These are phyloP conservation scores for Parazoanthus darwini DNA, from an alignment of 92 coral and sea anemone species.

Conservation along the genomic window DNA sequence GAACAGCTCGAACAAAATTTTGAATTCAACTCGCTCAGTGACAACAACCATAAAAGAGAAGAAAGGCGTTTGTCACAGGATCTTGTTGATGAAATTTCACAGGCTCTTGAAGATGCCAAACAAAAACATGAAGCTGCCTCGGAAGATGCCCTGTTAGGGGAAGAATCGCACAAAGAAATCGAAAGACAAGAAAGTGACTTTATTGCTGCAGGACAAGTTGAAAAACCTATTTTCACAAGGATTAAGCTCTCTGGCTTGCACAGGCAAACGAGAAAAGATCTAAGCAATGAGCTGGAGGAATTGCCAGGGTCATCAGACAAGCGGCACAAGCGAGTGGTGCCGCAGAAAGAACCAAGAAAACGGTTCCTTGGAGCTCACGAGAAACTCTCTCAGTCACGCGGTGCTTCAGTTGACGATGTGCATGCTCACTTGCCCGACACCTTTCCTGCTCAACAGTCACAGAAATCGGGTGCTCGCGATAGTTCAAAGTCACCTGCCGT, in stretches of 20 bases:
- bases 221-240: not conserved
- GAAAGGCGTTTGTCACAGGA: not conserved
- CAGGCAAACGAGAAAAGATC: not conserved
- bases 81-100: not conserved
- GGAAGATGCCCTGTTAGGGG: not conserved
- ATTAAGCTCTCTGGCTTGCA: not conserved
- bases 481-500: not conserved
- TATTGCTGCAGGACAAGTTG: not conserved
- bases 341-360: not conserved
- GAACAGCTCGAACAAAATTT: not conserved
- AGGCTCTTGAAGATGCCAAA: not conserved
- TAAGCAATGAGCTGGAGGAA: slow-evolving; percentile 16
- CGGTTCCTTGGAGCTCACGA: not conserved
- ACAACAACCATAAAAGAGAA: not conserved
- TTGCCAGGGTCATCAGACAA: not conserved
- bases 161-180: not conserved
- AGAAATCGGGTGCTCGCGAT: not conserved
- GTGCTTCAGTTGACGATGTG: not conserved
- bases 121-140: not conserved
- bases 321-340: slow-evolving; percentile 29
- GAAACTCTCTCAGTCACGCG: slow-evolving; percentile 4
- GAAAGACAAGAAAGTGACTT: not conserved
- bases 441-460: not conserved
- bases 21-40: not conserved
- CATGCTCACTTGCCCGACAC: not conserved